These are phyloP conservation scores for Molossus alvarezi DNA, from an alignment of 2,797 vertebrate species.

Conservation along the genomic window DNA sequence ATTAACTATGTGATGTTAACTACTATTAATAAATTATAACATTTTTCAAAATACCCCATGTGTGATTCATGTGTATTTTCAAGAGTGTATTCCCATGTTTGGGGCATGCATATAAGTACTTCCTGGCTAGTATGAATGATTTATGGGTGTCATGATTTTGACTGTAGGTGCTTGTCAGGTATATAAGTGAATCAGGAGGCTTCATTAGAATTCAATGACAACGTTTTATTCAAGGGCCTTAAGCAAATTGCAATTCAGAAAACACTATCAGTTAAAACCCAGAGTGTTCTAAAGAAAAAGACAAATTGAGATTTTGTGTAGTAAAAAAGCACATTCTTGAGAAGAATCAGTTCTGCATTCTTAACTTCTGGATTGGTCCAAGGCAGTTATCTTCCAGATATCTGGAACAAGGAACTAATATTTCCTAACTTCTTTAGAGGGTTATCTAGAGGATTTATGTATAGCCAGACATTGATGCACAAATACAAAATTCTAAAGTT, in stretches of 20 bases:
- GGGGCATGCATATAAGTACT: background rate
- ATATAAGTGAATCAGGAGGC: background rate
- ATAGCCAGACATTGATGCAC: too few species aligned
- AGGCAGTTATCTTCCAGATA: background rate
- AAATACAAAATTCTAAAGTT: too few species aligned
- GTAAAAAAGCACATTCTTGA: background rate
- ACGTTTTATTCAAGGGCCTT: background rate
- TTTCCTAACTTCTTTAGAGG: background rate
- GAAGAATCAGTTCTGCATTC: background rate
- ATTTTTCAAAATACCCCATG: slow-evolving; percentile 69
- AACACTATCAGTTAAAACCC: background rate
- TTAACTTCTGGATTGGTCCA: background rate
- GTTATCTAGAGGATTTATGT: background rate
- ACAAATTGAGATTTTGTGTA: background rate
- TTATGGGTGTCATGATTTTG: background rate
- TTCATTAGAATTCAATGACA: background rate
- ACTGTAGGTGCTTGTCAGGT: background rate
- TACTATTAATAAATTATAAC: slow-evolving; percentile 86
- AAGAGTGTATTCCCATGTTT: background rate
- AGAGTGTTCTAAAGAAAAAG: background rate
- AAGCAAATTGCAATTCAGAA: background rate
- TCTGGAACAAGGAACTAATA: background rate
- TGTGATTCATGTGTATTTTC: slow-evolving; percentile 60
- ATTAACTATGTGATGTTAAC: slow-evolving; percentile 82
- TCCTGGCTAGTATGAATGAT: background rate